phyloP scores from a whole-genome alignment of 1,140 invertebrate genomes.

The Lerema accius region DNA sequence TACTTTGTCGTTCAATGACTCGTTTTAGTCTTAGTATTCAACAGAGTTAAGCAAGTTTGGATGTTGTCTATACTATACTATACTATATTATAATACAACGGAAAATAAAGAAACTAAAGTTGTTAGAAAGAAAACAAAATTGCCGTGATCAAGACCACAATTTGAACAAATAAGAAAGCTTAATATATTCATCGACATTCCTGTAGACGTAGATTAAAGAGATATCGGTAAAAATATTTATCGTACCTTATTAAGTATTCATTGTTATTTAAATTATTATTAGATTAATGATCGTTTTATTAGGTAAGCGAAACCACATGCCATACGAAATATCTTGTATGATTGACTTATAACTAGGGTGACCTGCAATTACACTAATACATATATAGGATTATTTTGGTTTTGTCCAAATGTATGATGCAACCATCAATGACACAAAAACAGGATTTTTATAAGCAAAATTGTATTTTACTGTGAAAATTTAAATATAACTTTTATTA shows the following conservation, averaged over 20 bases:
- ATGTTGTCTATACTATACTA: too few relatives aligned
- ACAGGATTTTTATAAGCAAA: too few relatives aligned
- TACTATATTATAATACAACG: too few relatives aligned
- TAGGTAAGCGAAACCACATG: slow-evolving; percentile 41
- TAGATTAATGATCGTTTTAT: slow-evolving; percentile 65
- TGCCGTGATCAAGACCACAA: slow-evolving; percentile 11
- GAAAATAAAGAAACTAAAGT: too few relatives aligned
- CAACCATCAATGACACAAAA: too few relatives aligned
- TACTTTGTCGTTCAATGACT: background rate
- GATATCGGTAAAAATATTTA: slow-evolving; percentile 52
- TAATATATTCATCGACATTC: slow-evolving; percentile 59
- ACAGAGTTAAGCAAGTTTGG: too few relatives aligned
- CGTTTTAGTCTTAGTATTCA: too few relatives aligned
- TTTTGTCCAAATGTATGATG: too few relatives aligned
- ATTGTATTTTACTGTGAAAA: too few relatives aligned
- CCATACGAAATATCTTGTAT: slow-evolving; percentile 36
- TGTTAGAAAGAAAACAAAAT: too few relatives aligned
- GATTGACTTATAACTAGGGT: slow-evolving; percentile 25
- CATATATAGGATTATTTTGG: background rate
- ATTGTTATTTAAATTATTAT: slow-evolving; percentile 64
- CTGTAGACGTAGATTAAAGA: slow-evolving; percentile 54
- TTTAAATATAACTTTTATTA: too few relatives aligned
- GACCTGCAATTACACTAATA: slow-evolving; percentile 1
- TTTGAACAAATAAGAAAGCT: slow-evolving; percentile 33
- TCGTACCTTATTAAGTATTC: slow-evolving; percentile 64